Evolutionary conservation across 2,113 vertebrate genomes (phyloP), one percentile per base, ranked within the genome.

Genomic region (Garra rufa): DNA sequence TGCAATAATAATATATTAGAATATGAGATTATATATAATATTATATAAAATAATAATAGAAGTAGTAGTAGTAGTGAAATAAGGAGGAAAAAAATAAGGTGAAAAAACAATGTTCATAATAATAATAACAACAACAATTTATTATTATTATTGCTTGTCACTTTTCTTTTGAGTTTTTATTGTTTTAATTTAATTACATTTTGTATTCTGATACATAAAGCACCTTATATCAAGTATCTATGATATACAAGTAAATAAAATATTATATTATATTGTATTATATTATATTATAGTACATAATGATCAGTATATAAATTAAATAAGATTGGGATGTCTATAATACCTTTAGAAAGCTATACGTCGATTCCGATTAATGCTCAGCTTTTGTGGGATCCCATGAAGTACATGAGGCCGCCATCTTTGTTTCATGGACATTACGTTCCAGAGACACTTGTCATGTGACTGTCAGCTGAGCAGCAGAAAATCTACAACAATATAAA

Each of bases 401-500:
- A 67, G 30, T 67, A 34, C 0, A 8, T 2, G 63, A 67, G 6
- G 30, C 15, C 10, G 63, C 63, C 63, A 21, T 38, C 63, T 34
- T 67, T 67, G 30, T 21, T 21, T 65, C 15, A 38, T 38, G 30
- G 8, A 67, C 8, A 67, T 19, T 2, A 38, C 3, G 65, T 4
- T 67, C 63, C 63, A 67, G 8, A 67, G 19, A 67, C 63, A 9
- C 2, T 3, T 65, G 28, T 55, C 50, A 55, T 2, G 7, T 55
- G 19, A 55, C 7, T 55, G 52, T 21, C 52, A 55, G n/a, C n/a
- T n/a, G n/a, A 55, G 61, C 61, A 65, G 28, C 7, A 65, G 61
- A 65, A 65, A 65, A 65, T 30, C 61, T 65, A 65, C 61, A 65
- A 17, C 14, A 30, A 65, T 30, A 65, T 65, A 65, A 65, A 65